These are phyloP conservation scores for Eupithecia dodoneata DNA, from an alignment of 2,888 invertebrate genomes.

Conservation along the genomic window DNA sequence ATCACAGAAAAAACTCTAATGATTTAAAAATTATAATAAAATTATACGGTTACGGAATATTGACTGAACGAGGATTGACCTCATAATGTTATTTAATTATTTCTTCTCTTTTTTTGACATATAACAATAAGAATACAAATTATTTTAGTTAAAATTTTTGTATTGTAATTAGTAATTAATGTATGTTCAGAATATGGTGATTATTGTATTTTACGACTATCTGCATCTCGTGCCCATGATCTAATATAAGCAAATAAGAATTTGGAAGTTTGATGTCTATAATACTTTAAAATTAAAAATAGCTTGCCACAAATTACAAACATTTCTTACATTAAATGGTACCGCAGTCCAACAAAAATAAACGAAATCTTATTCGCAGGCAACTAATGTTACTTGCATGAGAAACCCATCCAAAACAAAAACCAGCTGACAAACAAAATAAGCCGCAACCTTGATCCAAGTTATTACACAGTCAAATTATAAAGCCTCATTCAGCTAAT, in stretches of 20 bases:
- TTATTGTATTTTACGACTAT: too few relatives aligned
- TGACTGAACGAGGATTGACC: too few relatives aligned
- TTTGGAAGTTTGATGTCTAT: background rate
- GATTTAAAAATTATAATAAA: too few relatives aligned
- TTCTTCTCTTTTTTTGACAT: too few relatives aligned
- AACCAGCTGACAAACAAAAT: constrained; percentile 11
- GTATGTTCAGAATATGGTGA: too few relatives aligned
- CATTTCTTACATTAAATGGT: background rate
- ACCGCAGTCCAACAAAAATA: background rate
- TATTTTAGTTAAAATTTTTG: too few relatives aligned
- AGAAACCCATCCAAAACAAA: background rate
- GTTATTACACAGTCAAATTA: constrained; percentile 16
- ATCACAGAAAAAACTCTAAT: background rate
- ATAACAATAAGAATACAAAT: too few relatives aligned
- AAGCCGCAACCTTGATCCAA: constrained; percentile 6
- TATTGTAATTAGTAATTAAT: too few relatives aligned
- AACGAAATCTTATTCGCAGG: background rate
- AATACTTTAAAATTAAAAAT: background rate
- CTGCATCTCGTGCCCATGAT: too few relatives aligned
- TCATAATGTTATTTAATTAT: too few relatives aligned
- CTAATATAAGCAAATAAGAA: too few relatives aligned
- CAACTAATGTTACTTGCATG: background rate
- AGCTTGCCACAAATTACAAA: background rate
- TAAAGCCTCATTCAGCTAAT: constrained; percentile 14
- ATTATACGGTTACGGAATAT: too few relatives aligned